Evolutionary conservation across 2,888 invertebrate genomes (phyloP).

Genomic region (Allacma fusca): DNA sequence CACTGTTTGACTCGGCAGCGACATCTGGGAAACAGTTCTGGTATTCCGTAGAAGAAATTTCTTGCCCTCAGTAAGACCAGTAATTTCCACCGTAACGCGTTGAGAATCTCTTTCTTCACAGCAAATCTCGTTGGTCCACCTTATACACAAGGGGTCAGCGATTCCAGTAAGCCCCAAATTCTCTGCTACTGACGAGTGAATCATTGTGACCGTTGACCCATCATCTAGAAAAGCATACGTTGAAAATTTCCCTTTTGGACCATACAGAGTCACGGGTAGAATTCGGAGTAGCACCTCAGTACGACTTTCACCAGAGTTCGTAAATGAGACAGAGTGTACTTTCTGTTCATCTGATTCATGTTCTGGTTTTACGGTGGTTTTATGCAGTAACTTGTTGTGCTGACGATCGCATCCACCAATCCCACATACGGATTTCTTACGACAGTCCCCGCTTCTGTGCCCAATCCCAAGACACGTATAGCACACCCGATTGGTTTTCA

Average conservation of each 20-base stretch:
- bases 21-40: constrained; percentile 17
- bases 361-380: not conserved
- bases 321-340: too few species aligned
- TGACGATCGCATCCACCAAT: not conserved
- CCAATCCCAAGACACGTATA: too few species aligned
- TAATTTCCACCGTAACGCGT: not conserved
- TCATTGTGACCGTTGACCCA: constrained; percentile 34
- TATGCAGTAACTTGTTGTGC: not conserved
- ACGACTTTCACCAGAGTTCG: too few species aligned
- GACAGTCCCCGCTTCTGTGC: not conserved
- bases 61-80: constrained; percentile 6
- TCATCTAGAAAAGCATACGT: constrained; percentile 43
- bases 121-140: constrained; percentile 2
- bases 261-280: constrained; percentile 25
- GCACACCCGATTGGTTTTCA: too few species aligned
- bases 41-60: constrained; percentile 1
- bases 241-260: constrained; percentile 21
- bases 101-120: constrained; percentile 8
- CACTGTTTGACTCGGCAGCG: not conserved
- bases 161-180: constrained; percentile 28
- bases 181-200: constrained; percentile 30
- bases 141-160: not conserved
- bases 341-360: too few species aligned
- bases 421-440: not conserved
- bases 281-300: constrained; percentile 26